Evolutionary conservation across 2,888 invertebrate species (phyloP).

Genomic region (Cryptosula pallasiana): DNA sequence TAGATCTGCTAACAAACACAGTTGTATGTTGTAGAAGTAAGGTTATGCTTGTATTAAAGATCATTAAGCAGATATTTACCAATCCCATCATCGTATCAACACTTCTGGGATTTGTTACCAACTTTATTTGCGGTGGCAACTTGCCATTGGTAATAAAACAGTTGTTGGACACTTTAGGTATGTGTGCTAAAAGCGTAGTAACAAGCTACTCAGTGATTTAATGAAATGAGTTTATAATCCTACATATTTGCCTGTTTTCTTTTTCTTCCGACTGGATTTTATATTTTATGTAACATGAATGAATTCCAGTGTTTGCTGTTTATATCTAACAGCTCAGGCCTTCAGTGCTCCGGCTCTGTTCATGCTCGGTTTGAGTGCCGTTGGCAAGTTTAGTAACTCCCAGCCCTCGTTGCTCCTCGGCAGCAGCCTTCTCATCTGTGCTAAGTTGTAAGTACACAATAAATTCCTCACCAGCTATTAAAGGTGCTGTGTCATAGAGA

Average conservation of each 20-base stretch:
- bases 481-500: no score
- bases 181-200: no score
- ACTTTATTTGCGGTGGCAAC: slow-evolving; percentile 71
- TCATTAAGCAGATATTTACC: slow-evolving; percentile 60
- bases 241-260: no score
- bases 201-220: no score
- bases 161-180: slow-evolving; percentile 64
- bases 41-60: slow-evolving; percentile 31
- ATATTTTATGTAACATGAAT: no score
- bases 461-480: no score
- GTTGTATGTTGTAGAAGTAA: neutral
- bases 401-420: slow-evolving; percentile 73
- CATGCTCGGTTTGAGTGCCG: slow-evolving; percentile 82
- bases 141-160: slow-evolving; percentile 71
- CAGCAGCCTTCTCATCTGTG: slow-evolving; percentile 79
- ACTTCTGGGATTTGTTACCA: slow-evolving; percentile 78
- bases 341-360: slow-evolving; percentile 89
- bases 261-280: no score
- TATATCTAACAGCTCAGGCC: slow-evolving; percentile 57
- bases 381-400: slow-evolving; percentile 76
- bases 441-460: slow-evolving; percentile 62
- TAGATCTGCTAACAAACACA: neutral
- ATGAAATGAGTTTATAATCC: no score
- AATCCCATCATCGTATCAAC: slow-evolving; percentile 93
- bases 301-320: no score